phyloP scores from a whole-genome alignment of 2,113 vertebrate species.

The Taxidea taxus region DNA sequence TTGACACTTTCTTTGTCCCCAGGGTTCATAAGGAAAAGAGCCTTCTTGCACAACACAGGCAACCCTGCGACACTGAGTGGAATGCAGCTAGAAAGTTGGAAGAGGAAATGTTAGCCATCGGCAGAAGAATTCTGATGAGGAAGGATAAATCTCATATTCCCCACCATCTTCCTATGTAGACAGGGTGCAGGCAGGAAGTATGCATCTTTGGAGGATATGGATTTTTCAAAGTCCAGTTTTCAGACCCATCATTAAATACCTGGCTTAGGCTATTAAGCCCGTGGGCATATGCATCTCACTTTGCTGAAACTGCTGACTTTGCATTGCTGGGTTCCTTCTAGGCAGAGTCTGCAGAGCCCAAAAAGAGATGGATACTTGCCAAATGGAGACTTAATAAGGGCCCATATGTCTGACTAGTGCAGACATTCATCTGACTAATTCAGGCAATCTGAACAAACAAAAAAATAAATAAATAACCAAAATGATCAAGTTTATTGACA shows the following conservation, averaged over 20 bases:
- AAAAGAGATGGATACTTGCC: background rate
- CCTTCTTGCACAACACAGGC: background rate
- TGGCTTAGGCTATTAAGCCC: background rate
- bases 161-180: too few species aligned
- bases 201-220: background rate
- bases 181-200: background rate
- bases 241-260: background rate
- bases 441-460: background rate
- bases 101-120: background rate
- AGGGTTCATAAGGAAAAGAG: background rate
- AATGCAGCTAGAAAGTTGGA: background rate
- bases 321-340: background rate
- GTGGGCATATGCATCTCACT: fast-evolving
- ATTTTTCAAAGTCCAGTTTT: background rate
- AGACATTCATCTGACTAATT: background rate
- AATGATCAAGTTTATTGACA: background rate
- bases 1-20: background rate
- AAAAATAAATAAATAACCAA: background rate
- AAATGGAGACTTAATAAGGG: background rate
- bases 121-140: background rate
- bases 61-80: too few species aligned
- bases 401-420: background rate
- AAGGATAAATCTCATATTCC: background rate
- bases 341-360: background rate
- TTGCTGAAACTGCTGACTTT: background rate